Base-by-base conservation (phyloP, 1,140 invertebrate species). In the Episyrphus balteatus region DNA sequence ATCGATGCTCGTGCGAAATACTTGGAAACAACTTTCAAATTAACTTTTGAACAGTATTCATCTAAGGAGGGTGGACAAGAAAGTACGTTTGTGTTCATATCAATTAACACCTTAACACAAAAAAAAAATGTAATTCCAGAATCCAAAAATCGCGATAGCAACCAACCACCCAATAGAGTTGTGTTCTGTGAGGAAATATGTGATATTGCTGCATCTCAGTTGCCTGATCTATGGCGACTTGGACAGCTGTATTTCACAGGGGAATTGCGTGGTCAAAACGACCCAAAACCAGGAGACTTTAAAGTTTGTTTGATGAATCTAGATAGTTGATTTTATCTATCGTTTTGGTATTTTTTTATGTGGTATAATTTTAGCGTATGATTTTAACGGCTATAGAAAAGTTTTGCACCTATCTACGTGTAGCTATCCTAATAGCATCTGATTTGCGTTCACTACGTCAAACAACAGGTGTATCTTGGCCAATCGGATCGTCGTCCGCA, bases 201-300 rank as follows among this genome's bases (percentile, higher is more conserved):
- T 44, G 66, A 68, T 26, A 62, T 68, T 48, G 62, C 65, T 2
- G 59, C 62, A 10, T 63, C 61, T 21, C 65, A 68, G 42, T 38
- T 71, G 42, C 88, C 88, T 1, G 86, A 92, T 68, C 70, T 94
- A 10, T 92, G 89, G 88, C 84, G 86, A 68, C 73, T 95, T 3
- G 88, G 90, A 3, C 88, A 92, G 62, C 80, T 84, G 43, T 95
- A 94, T 69, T 91, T 94, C 60, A 83, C 80, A 12, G 88, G 86
- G 3, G 87, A 92, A 57, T 62, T 94, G 11, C 75, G 83, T 52
- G 78, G 82, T 2, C 77, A 79, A 47, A 78, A 85, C 37, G 79
- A 87, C 61, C 69, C 74, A 2, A 76, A 76, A 32, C 66, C 66
- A 1, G 66, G 65, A 0, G 62, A 68, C 31, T 68, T 68, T n/a